Conservation (phyloP, 2,113 vertebrate genomes). For the Chaetodon auriga region DNA sequence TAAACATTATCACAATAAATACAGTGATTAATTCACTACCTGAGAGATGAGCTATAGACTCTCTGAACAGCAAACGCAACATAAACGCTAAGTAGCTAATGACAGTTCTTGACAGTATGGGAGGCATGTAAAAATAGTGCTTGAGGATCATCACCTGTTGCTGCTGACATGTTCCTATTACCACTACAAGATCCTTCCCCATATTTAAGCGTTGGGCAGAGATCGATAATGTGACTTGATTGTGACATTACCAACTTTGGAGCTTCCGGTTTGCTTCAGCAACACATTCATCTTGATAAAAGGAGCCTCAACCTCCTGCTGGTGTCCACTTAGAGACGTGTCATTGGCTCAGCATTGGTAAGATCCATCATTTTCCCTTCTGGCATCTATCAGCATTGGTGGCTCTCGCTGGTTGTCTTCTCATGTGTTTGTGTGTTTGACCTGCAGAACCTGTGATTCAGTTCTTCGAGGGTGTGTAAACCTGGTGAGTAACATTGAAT, state of each 20-base stretch:
- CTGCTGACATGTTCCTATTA: conserved; percentile 65
- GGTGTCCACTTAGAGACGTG: conserved; percentile 32
- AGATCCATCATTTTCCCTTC: not conserved
- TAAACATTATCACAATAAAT: not conserved
- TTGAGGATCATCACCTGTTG: conserved; percentile 63
- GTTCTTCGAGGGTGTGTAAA: not conserved
- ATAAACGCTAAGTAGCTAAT: not conserved
- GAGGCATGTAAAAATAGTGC: conserved; percentile 73
- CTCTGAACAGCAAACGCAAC: not conserved
- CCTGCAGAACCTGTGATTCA: not conserved
- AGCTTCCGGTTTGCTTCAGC: conserved; percentile 44
- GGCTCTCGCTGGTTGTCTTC: not conserved
- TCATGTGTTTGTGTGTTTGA: not conserved
- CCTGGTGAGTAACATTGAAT: conserved; percentile 29
- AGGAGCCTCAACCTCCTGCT: conserved; percentile 35
- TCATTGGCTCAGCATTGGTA: conserved; percentile 16
- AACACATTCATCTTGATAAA: conserved; percentile 69
- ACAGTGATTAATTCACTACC: fast-evolving
- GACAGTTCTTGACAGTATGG: conserved; percentile 21
- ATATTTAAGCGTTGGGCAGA: conserved; percentile 47
- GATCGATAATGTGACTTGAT: conserved; percentile 66
- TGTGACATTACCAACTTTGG: conserved; percentile 75
- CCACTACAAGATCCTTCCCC: conserved; percentile 47
- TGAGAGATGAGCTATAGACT: not conserved
- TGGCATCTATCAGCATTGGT: not conserved